Base-by-base conservation (phyloP, 1,140 invertebrate genomes). In the Caenorhabditis brenneri region DNA sequence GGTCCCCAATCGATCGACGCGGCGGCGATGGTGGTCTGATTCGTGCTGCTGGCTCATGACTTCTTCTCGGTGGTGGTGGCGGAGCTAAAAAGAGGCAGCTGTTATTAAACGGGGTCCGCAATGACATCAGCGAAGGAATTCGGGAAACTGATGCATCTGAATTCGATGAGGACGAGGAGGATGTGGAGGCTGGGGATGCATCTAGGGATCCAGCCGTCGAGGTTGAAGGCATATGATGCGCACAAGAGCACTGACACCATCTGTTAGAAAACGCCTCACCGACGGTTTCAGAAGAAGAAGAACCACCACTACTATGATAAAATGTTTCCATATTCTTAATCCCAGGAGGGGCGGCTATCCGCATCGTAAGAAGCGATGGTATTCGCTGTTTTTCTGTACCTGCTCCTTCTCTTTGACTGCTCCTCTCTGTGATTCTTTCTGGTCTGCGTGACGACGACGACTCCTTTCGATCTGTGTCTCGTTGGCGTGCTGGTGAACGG, bases 191-290 rank as follows among this genome's bases (percentile, higher is more conserved):
- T 19, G 65, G 65, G 65, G 65, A 74, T 29, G 65, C 65, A 74
- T 74, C 65, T 74, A 74, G 22, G 65, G 65, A 74, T 74, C 65
- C 65, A n/a, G 65, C 65, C 12, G 65, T 19, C 6, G 65, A 74
- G n/a, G 65, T 42, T 10, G 65, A 42, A 7, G 65, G 65, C 65
- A 74, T 22, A 24, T 74, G 65, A 74, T 74, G 65, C 36, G 65
- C 65, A 74, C 65, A 74, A 42, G 65, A 74, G 36, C 65, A 74
- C 65, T 74, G 65, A 74, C 65, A 74, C 65, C 65, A 74, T 74
- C 65, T 74, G 36, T 46, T 74, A 74, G 65, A 74, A 74, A 74
- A 74, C 65, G 65, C 46, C 65, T 74, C 65, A 22, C 65, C 65
- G 36, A 74, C 19, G 65, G 16, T n/a, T 46, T 74, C 65, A 74